Base-by-base conservation (phyloP, 2,797 vertebrate genomes). In the Phrynocephalus vlangalii region DNA sequence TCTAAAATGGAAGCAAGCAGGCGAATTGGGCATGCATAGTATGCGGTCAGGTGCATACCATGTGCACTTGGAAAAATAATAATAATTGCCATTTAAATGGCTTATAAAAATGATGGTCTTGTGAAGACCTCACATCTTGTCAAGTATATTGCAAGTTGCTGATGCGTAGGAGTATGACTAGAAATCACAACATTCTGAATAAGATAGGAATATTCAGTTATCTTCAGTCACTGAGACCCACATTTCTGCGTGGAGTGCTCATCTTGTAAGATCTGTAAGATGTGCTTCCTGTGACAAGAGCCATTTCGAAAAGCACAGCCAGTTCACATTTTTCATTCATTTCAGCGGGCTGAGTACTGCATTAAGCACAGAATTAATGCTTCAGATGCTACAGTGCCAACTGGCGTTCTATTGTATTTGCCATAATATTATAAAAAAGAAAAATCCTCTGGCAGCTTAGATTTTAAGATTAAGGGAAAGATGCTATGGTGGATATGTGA, bases 401-500 rank as follows among this genome's bases (percentile, higher is more conserved):
- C 38, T 52, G 30, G n/a, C 13, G 38, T 44, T 66, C 30, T 79
- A 70, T 16, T 6, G 30, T 5, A 7, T 52, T 50, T 18, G 24
- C n/a, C 1, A 67, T 72, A 10, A 79, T 16, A 66, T 88, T 20
- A 28, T 44, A 48, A 30, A 63, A 77, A 16, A 1, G 9, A 22
- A 60, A n/a, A 63, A 63, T n/a, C 33, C 68, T n/a, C 28, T 75
- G 30, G 68, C 18, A 66, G 68, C 63, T 24, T 20, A 66, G 13
- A n/a, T 84, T 79, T 79, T 52, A 83, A 8, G 7, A n/a, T 87
- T 84, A 60, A 56, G 77, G 26, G 16, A 24, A 72, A 60, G 10
- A 20, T 72, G 60, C 79, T 4, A 18, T 81, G 26, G 33, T 63
- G 22, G 48, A 67, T 38, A 7, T 66, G 30, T 85, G 83, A 82